These are phyloP conservation scores for Melanophora roralis DNA, from an alignment of 2,888 invertebrate species.

Conservation along the genomic window DNA sequence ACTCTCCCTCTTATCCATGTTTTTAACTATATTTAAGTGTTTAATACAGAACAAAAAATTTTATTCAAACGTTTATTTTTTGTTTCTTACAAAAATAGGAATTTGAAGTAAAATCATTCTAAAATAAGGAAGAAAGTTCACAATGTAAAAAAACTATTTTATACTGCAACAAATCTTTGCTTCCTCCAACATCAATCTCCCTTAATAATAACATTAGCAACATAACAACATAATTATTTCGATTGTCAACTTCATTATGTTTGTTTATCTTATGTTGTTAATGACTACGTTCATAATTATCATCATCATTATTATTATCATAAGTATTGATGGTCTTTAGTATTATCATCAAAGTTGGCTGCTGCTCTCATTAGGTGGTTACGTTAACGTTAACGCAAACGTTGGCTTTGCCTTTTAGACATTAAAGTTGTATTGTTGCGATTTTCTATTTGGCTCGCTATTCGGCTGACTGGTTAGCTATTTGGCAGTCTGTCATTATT, in stretches of 20 bases:
- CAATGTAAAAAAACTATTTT: not conserved
- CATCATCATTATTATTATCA: constrained; percentile 23
- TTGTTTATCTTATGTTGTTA: not conserved
- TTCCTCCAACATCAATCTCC: constrained; percentile 29
- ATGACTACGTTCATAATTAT: not conserved
- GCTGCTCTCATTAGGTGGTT: constrained; percentile 16
- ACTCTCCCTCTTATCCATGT: too few relatives aligned
- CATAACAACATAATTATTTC: constrained; percentile 10
- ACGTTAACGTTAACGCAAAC: constrained; percentile 40
- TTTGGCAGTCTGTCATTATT: constrained; percentile 37
- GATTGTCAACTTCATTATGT: constrained; percentile 10
- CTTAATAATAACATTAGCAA: not conserved
- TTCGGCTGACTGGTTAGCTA: not conserved
- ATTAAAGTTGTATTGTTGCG: constrained; percentile 32
- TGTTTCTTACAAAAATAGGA: too few relatives aligned
- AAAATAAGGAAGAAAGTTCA: too few relatives aligned
- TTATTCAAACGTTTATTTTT: too few relatives aligned
- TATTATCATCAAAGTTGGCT: too few relatives aligned
- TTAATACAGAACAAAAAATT: too few relatives aligned
- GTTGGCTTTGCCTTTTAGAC: constrained; percentile 41
- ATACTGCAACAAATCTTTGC: not conserved
- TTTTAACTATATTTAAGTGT: too few relatives aligned
- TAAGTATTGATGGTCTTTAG: constrained; percentile 11
- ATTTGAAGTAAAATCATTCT: too few relatives aligned
- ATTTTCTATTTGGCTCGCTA: not conserved